Evolutionary conservation across 2,797 vertebrate genomes (phyloP), one percentile per base, ranked within the genome.

Genomic region (Hyperoplus immaculatus): DNA sequence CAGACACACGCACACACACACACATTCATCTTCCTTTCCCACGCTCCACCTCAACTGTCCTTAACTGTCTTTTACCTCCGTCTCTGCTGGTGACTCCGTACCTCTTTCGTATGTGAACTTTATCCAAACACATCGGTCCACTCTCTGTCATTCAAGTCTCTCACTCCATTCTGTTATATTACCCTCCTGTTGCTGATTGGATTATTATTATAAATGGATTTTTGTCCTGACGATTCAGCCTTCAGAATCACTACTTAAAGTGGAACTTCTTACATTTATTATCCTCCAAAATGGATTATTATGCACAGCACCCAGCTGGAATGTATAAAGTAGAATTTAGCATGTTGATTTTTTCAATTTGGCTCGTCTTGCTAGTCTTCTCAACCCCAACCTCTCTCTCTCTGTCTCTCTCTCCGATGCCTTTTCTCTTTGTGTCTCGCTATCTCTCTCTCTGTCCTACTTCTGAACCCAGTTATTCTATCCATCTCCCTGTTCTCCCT

Each of bases 391-490:
- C 63, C 16, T 43, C 81, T 85, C 69, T 84, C 38, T 51, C 53
- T 77, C 78, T 53, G 63, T 45, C 45, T 9, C 43, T 58, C 71
- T 79, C 63, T 55, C 67, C 58, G 29, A 29, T 29, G 29, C 29
- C 29, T 29, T 29, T 29, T 29, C 29, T 29, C 75, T 89, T 86
- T 88, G 79, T 88, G 75, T 88, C 63, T 63, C n/a, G 69, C 80
- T 65, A 80, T 82, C 72, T 86, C 73, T 87, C 74, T 72, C 86
- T 76, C 72, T 92, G 92, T 90, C 91, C 93, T 93, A 94, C 90
- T 94, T 94, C 41, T 89, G 87, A 93, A 93, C 90, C 89, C 83
- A 86, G 62, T 92, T 92, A 84, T 91, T 91, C 83, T 80, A 73
- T 88, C 87, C 42, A 65, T 91, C 88, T 77, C 79, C 78, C 80